A percentile compares a stretch with the other conserved stretches of the same genome.
These are phyloP conservation scores for Tridacna gigas DNA, from an alignment of 2,888 invertebrate species.

Conservation along the genomic window DNA sequence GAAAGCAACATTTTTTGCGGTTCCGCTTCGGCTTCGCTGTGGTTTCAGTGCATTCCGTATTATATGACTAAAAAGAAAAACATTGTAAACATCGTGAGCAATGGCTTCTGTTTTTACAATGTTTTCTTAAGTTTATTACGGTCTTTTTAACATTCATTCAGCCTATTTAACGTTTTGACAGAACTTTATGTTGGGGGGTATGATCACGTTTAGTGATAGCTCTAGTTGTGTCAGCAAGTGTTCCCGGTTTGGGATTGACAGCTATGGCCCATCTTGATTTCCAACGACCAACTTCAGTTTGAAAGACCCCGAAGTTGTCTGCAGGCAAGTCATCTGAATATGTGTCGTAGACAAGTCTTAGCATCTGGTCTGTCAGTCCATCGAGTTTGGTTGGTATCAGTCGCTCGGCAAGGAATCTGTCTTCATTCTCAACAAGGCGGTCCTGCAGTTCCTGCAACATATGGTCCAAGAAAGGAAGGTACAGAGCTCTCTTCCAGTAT, in stretches of 20 bases:
- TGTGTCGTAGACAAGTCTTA: slow-evolving; percentile 3
- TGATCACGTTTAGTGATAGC: neutral
- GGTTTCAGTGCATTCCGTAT: too few species aligned
- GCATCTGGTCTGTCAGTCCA: neutral
- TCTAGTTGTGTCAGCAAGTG: neutral
- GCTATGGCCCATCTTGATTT: slow-evolving; percentile 13
- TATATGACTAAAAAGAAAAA: too few species aligned
- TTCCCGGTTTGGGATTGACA: neutral
- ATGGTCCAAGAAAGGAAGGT: slow-evolving; percentile 35
- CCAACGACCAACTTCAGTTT: slow-evolving; percentile 24
- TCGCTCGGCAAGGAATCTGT: slow-evolving; percentile 4
- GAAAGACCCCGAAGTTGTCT: neutral
- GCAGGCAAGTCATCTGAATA: slow-evolving; percentile 9
- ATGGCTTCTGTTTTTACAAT: too few species aligned
- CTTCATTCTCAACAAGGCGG: slow-evolving; percentile 2
- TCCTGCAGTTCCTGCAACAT: slow-evolving; percentile 23
- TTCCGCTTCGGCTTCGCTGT: too few species aligned
- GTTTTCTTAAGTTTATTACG: too few species aligned
- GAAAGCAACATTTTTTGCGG: too few species aligned
- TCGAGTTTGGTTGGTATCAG: slow-evolving; percentile 33
- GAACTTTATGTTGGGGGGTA: too few species aligned
- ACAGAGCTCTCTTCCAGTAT: slow-evolving; percentile 23
- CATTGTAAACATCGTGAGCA: too few species aligned
- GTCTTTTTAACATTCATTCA: too few species aligned
- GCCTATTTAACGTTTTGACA: too few species aligned